phyloP scores from a whole-genome alignment of 2,113 vertebrate genomes.

The Struthidea cinerea region DNA sequence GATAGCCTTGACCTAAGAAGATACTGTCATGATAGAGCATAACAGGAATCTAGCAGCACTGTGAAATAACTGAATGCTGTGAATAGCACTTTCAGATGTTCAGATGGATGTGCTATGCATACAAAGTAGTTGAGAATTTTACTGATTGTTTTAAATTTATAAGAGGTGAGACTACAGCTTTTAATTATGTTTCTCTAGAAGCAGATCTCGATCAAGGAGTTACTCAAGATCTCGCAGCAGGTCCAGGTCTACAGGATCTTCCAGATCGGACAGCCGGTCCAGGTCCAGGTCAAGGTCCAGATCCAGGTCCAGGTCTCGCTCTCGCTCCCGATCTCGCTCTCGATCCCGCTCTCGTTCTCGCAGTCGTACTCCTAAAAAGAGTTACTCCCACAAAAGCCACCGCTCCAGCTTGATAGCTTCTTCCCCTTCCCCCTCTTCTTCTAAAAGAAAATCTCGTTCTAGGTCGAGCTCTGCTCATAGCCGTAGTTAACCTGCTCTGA shows the following conservation, averaged over 20 bases:
- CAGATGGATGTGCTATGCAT: neutral
- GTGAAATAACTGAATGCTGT: neutral
- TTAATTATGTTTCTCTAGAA: conserved; percentile 30
- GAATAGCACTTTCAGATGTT: neutral
- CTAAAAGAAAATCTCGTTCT: conserved; percentile 71
- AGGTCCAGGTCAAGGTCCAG: conserved; percentile 42
- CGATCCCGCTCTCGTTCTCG: conserved; percentile 62
- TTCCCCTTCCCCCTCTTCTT: conserved; percentile 66
- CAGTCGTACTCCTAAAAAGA: conserved; percentile 70
- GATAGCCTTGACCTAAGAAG: neutral
- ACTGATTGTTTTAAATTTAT: neutral
- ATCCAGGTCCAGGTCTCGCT: conserved; percentile 50
- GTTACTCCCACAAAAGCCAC: conserved; percentile 66
- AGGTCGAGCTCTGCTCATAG: conserved; percentile 72
- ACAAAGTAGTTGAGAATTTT: neutral
- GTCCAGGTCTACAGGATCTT: conserved; percentile 61
- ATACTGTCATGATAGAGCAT: neutral
- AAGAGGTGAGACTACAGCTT: neutral
- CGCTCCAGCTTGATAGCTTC: conserved; percentile 63
- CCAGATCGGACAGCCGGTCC: conserved; percentile 52
- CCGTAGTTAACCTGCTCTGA: conserved; percentile 65
- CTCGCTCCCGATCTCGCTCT: conserved; percentile 59
- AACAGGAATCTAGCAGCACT: neutral
- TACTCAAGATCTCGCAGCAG: conserved; percentile 74
- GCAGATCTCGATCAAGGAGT: conserved; percentile 70